Evolutionary conservation across 2,797 vertebrate species (phyloP).

Genomic region (Spinus pinus): DNA sequence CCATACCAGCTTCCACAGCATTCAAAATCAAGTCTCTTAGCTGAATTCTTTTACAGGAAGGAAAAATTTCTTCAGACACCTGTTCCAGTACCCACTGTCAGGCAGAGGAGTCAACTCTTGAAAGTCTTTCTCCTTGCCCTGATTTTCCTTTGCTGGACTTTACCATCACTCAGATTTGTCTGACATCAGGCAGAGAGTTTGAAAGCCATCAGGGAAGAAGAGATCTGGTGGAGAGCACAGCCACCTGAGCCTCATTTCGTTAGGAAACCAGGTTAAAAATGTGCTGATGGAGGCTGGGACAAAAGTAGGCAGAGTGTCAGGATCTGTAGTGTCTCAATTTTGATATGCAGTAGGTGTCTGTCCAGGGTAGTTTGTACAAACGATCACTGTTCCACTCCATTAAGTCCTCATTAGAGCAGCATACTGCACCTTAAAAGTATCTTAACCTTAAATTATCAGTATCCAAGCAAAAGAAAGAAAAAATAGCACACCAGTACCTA

Average conservation of each 20-base stretch:
- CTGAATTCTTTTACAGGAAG: background rate
- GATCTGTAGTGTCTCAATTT: background rate
- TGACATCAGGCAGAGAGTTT: background rate
- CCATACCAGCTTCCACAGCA: background rate
- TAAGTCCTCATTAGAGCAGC: conserved; percentile 51
- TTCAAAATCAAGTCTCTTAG: background rate
- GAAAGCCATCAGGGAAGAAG: background rate
- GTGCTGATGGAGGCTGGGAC: conserved; percentile 41
- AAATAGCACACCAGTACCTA: background rate
- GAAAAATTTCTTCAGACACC: background rate
- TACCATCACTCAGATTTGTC: background rate
- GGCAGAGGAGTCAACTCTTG: background rate
- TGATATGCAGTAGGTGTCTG: conserved; percentile 23
- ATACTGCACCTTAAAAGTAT: conserved; percentile 23
- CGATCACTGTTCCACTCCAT: conserved; percentile 35
- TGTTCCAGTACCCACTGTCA: background rate
- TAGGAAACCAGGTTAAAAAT: conserved; percentile 38
- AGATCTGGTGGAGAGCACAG: background rate
- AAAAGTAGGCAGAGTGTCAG: conserved; percentile 18
- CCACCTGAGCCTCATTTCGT: background rate
- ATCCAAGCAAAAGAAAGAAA: conserved; percentile 22
- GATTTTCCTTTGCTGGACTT: background rate
- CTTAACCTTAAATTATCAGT: conserved; percentile 55
- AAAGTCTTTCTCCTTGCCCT: background rate
- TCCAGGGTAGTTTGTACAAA: conserved; percentile 11